These are phyloP conservation scores for Cacoxenus indagator DNA, from an alignment of 2,888 invertebrate species.

Conservation along the genomic window DNA sequence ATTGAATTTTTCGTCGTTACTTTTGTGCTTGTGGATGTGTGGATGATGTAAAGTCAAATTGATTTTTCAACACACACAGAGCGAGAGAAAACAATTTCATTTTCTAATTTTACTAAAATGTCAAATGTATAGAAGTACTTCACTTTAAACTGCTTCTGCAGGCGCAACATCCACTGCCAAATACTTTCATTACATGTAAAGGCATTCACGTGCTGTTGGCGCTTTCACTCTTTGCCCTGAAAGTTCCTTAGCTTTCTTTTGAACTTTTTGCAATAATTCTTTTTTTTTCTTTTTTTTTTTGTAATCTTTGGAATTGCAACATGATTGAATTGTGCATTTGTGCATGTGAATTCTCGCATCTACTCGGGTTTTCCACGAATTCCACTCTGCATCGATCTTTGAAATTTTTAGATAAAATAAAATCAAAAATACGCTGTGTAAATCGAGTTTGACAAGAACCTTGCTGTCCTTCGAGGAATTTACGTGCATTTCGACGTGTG, in stretches of 20 bases:
- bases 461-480: too few relatives aligned
- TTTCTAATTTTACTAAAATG: background rate
- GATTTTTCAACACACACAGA: too few relatives aligned
- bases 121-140: background rate
- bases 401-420: too few relatives aligned
- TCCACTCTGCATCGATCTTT: background rate
- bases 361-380: background rate
- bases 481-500: too few relatives aligned
- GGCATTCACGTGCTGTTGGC: background rate
- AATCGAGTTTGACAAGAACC: too few relatives aligned
- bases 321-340: slow-evolving; percentile 4
- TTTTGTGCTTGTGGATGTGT: background rate
- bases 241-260: background rate
- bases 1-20: background rate
- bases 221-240: background rate
- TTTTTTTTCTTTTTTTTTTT: background rate
- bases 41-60: background rate
- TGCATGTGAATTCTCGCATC: background rate
- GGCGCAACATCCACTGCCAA: background rate
- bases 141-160: background rate
- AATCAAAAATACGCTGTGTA: background rate
- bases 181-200: too few relatives aligned
- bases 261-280: background rate
- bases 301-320: background rate
- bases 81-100: background rate